Evolutionary conservation across 2,797 vertebrate species (phyloP).

Genomic region (Alectoris magna): DNA sequence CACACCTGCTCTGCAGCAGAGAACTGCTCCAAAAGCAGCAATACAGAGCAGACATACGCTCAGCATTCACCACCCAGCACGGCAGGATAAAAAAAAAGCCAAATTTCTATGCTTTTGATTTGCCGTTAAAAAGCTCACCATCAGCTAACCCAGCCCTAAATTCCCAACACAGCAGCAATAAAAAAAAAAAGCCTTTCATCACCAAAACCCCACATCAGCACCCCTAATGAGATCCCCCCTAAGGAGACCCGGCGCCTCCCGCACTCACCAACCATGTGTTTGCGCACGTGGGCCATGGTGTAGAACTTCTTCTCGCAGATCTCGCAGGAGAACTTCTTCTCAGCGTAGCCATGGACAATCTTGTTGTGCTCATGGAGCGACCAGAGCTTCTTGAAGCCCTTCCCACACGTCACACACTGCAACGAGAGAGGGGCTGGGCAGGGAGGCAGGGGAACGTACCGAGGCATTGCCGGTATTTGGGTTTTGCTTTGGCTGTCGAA

Average conservation of each 20-base stretch:
- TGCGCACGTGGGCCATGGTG: conserved; percentile 98
- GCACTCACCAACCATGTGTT: conserved; percentile 98
- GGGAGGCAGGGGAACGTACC: background rate
- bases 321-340: conserved; percentile 98
- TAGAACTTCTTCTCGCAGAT: conserved; percentile 99
- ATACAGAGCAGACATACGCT: accelerated
- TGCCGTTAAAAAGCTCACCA: background rate
- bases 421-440: background rate
- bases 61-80: background rate
- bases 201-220: accelerated
- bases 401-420: conserved; percentile 94
- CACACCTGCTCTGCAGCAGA: accelerated
- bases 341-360: conserved; percentile 95
- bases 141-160: background rate
- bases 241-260: accelerated
- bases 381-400: conserved; percentile 99
- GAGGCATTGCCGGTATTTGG: background rate
- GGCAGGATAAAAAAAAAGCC: background rate
- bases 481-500: background rate
- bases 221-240: accelerated
- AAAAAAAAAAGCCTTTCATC: background rate
- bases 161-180: accelerated
- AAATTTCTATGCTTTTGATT: background rate
- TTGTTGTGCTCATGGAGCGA: conserved; percentile 98
- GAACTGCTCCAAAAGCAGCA: background rate